Evolutionary conservation across 2,888 invertebrate genomes (phyloP).

Genomic region (Leucania comma): DNA sequence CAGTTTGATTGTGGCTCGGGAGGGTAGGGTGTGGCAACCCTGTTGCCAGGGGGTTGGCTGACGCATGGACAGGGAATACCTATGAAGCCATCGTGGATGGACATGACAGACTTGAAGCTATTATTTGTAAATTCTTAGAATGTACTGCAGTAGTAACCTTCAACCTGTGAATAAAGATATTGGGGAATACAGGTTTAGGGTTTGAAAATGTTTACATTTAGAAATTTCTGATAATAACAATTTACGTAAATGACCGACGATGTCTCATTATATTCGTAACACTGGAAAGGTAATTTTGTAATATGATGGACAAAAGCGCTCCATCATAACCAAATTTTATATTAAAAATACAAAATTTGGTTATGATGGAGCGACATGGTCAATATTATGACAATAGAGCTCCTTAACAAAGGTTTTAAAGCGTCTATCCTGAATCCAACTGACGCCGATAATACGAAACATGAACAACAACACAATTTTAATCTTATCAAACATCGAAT

Average conservation of each 20-base stretch:
- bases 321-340: too few relatives aligned
- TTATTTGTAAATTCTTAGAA: conserved; percentile 47
- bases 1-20: conserved; percentile 82
- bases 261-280: background rate
- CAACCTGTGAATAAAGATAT: background rate
- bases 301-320: background rate
- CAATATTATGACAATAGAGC: too few relatives aligned
- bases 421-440: background rate
- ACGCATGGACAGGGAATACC: conserved; percentile 72
- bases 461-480: background rate
- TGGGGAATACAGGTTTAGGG: background rate
- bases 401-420: too few relatives aligned
- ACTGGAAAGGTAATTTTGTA: background rate
- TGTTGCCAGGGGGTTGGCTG: conserved; percentile 80
- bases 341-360: too few relatives aligned
- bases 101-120: conserved; percentile 41
- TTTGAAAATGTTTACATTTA: background rate
- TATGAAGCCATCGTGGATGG: conserved; percentile 51
- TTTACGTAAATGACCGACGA: background rate
- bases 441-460: background rate
- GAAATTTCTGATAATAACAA: too few relatives aligned
- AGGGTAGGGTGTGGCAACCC: conserved; percentile 77
- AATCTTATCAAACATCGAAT: background rate
- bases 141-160: background rate
- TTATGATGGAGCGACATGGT: too few relatives aligned